phyloP scores from a whole-genome alignment of 2,888 invertebrate species.

The Dermolepida albohirtum region DNA sequence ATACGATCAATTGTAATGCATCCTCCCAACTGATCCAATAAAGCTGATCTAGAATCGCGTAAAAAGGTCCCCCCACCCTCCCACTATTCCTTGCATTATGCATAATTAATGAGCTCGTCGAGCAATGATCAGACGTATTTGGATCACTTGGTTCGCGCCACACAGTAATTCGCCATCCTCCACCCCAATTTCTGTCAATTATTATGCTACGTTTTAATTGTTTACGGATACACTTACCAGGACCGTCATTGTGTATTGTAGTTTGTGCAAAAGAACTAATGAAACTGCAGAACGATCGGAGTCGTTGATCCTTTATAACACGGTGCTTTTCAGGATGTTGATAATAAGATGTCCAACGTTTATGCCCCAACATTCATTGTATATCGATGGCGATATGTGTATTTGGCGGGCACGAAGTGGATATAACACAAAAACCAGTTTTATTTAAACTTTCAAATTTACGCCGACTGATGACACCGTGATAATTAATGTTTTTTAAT shows the following conservation, averaged over 20 bases:
- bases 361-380: slow-evolving; percentile 18
- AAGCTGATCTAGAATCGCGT: too few relatives aligned
- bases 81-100: too few relatives aligned
- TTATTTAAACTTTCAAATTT: slow-evolving; percentile 11
- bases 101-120: too few relatives aligned
- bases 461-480: slow-evolving; percentile 1
- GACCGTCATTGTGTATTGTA: slow-evolving; percentile 27
- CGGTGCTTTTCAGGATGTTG: slow-evolving; percentile 31
- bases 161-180: too few relatives aligned
- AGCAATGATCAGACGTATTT: too few relatives aligned
- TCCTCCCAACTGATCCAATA: too few relatives aligned
- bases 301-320: slow-evolving; percentile 36
- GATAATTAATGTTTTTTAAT: slow-evolving; percentile 11
- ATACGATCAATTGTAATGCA: too few relatives aligned
- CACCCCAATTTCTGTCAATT: too few relatives aligned
- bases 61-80: too few relatives aligned
- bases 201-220: neutral
- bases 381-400: slow-evolving; percentile 5
- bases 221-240: slow-evolving; percentile 27
- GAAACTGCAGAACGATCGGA: slow-evolving; percentile 29
- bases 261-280: slow-evolving; percentile 33
- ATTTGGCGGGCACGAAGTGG: neutral
- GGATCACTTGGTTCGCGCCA: too few relatives aligned
- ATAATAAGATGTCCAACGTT: slow-evolving; percentile 14
- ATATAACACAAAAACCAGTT: slow-evolving; percentile 17